phyloP scores from a whole-genome alignment of 2,113 vertebrate species.

The Passer montanus region DNA sequence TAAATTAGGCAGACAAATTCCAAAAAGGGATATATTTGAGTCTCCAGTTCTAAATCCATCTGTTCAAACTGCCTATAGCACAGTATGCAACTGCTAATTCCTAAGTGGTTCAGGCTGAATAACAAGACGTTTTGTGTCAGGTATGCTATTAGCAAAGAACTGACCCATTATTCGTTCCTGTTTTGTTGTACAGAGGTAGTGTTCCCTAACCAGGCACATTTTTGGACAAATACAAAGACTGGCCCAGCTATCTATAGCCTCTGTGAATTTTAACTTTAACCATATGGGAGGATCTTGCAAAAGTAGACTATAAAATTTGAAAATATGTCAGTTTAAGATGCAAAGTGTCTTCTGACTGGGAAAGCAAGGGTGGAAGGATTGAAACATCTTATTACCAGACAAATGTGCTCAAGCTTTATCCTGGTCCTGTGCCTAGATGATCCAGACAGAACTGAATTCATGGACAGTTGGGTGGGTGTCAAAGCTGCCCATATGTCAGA shows the following conservation, averaged over 20 bases:
- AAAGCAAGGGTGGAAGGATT: slow-evolving; percentile 20
- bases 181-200: neutral
- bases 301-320: slow-evolving; percentile 33
- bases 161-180: neutral
- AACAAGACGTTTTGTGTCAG: slow-evolving; percentile 36
- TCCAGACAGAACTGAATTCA: slow-evolving; percentile 25
- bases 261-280: slow-evolving; percentile 44
- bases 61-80: slow-evolving; percentile 67
- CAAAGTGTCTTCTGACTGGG: slow-evolving; percentile 7
- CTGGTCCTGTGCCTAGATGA: slow-evolving; percentile 27
- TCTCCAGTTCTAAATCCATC: slow-evolving; percentile 67
- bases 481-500: slow-evolving; percentile 6
- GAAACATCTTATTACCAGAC: slow-evolving; percentile 26
- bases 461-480: neutral
- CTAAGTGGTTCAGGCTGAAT: slow-evolving; percentile 27
- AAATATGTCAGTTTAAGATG: slow-evolving; percentile 39
- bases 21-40: slow-evolving; percentile 68
- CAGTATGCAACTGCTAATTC: slow-evolving; percentile 33
- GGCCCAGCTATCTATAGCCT: slow-evolving; percentile 33
- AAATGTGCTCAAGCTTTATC: slow-evolving; percentile 1
- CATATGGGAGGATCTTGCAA: slow-evolving; percentile 45
- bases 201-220: neutral
- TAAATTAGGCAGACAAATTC: slow-evolving; percentile 68
- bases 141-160: slow-evolving; percentile 21
- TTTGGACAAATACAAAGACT: slow-evolving; percentile 17